Evolutionary conservation across 2,113 vertebrate genomes (phyloP), one percentile per base, ranked within the genome.

Genomic region (Phyllostomus discolor): DNA sequence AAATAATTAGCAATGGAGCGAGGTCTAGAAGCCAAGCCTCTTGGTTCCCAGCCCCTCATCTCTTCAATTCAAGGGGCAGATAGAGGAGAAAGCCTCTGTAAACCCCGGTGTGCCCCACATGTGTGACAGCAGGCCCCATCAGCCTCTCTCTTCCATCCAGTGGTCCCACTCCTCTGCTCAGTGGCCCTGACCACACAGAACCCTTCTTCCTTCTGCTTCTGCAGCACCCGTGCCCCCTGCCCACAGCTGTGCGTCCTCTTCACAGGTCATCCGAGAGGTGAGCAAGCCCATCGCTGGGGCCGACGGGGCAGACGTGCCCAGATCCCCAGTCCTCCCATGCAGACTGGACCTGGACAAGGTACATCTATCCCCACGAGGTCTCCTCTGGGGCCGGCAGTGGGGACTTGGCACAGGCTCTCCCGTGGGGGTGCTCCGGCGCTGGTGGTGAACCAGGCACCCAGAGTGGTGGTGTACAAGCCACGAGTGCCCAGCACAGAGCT

Each of bases 291-390:
- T 78, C 5, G 98, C 96, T 85, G 98, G 98, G 93, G 96, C 80
- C 0, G 98, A 99, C 0, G 98, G 98, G 48, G 50, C 97, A 26
- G 99, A 99, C 38, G 97, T 96, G 28, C 99, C 99, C 66, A 98
- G 98, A 2, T 99, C 99, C 66, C 99, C 99, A 0, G 98, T 99
- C 70, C 98, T 99, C 97, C 98, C 98, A 2, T 99, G 99, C 98
- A 99, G 99, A 97, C 79, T 98, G 98, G 99, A 99, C 86, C 97
- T 99, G 85, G 99, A 99, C 95, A 99, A 99, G 99, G 99, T 99
- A 97, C 3, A 26, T 43, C 67, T 94, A 4, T 64, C 91, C 96
- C 78, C 67, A 15, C 3, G 8, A 67, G 6, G 22, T 28, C 0
- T 1, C 52, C 89, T 78, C 43, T 41, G 38, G 22, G 67, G 8